Percentiles rank a stretch among this genome's conserved stretches.
These are phyloP conservation scores for Eupleurogrammus muticus DNA, from an alignment of 2,797 vertebrate species.

Conservation along the genomic window DNA sequence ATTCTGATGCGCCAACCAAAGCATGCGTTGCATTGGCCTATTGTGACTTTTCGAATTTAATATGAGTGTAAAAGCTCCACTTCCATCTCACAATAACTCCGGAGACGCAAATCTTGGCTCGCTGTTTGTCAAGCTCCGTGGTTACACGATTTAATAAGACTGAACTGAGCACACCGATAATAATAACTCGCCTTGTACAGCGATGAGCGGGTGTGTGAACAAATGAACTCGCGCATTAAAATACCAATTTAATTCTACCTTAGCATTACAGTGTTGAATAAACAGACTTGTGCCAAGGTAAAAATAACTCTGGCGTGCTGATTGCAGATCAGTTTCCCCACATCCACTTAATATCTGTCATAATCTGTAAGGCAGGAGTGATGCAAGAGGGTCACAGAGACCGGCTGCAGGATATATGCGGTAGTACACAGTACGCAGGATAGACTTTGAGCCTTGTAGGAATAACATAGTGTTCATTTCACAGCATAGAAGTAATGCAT, in stretches of 20 bases:
- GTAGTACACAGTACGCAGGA: constrained; percentile 42
- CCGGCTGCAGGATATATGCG: constrained; percentile 42
- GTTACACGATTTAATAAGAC: constrained; percentile 23
- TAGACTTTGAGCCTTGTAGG: constrained; percentile 54
- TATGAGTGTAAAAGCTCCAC: constrained; percentile 4
- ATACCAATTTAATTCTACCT: constrained; percentile 43
- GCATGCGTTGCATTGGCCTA: constrained; percentile 23
- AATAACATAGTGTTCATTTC: constrained; percentile 71
- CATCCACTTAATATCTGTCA: constrained; percentile 60
- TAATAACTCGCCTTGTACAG: constrained; percentile 32
- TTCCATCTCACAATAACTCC: constrained; percentile 12
- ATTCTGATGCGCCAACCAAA: constrained; percentile 5
- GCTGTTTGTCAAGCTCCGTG: constrained; percentile 8
- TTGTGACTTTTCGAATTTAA: constrained; percentile 11
- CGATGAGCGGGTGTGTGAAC: constrained; percentile 28
- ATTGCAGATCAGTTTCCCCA: constrained; percentile 57
- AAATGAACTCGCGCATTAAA: constrained; percentile 34
- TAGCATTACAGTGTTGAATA: constrained; percentile 43
- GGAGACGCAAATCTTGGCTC: constrained; percentile 10
- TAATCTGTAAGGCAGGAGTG: constrained; percentile 53
- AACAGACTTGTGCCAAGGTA: constrained; percentile 46
- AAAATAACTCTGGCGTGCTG: constrained; percentile 52
- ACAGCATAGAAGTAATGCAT: constrained; percentile 69
- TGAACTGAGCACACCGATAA: constrained; percentile 16
- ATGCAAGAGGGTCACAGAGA: constrained; percentile 43